Percentiles rank a stretch among this genome's conserved stretches.
Evolutionary conservation across 2,797 vertebrate species (phyloP).

Genomic region (Sebastes hubbsi): DNA sequence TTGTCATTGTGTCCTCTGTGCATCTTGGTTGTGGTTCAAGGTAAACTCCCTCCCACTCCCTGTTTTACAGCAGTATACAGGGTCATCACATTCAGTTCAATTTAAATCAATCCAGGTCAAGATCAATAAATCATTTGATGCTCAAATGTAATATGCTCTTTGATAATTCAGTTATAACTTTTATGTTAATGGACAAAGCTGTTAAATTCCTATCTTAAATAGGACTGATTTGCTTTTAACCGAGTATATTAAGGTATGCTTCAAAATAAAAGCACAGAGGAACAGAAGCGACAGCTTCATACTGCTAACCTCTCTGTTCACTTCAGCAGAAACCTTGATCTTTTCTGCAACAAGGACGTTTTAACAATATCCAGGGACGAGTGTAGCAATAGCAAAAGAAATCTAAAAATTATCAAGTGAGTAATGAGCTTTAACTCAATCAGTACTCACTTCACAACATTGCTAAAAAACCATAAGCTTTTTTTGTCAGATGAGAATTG

Average conservation of each 20-base stretch:
- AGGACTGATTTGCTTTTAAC: neutral
- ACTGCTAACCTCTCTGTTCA: neutral
- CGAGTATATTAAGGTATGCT: neutral
- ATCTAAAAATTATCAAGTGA: neutral
- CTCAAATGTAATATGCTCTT: neutral
- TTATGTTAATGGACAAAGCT: neutral
- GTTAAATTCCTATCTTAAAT: neutral
- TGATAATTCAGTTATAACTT: neutral
- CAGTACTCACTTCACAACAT: neutral
- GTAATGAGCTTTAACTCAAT: neutral
- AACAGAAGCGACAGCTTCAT: neutral
- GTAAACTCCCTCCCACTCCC: neutral
- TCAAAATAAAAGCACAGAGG: neutral
- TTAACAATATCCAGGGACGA: neutral
- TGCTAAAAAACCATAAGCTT: neutral
- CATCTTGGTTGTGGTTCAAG: neutral
- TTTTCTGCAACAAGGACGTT: neutral
- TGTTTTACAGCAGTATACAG: conserved; percentile 6
- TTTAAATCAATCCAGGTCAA: conserved; percentile 21
- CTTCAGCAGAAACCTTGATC: neutral
- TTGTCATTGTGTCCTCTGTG: conserved; percentile 24
- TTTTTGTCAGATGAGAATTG: neutral
- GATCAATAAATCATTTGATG: conserved; percentile 22
- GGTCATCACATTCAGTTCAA: conserved; percentile 17
- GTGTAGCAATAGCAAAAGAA: neutral